phyloP scores from a whole-genome alignment of 2,113 vertebrate species.

The Rafetus swinhoei region DNA sequence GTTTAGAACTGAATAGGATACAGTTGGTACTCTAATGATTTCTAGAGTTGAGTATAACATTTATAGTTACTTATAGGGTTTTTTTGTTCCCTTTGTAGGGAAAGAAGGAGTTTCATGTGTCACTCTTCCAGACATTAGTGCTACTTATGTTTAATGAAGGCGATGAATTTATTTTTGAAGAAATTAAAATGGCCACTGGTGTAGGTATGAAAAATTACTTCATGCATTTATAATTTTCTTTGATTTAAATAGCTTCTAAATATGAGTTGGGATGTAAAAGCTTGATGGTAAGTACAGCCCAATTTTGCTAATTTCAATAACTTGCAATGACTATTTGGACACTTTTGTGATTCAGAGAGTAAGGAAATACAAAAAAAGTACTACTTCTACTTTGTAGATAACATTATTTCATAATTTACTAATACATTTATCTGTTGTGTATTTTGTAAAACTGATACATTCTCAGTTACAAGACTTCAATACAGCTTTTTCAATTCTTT shows the following conservation, averaged over 20 bases:
- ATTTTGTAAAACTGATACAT: background rate
- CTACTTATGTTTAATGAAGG: constrained; percentile 88
- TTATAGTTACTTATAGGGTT: background rate
- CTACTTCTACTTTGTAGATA: background rate
- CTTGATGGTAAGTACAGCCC: background rate
- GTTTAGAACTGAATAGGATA: background rate
- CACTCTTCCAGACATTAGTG: constrained; percentile 85
- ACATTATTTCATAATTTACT: background rate
- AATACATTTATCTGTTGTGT: background rate
- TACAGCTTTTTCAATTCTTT: background rate
- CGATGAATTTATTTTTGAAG: constrained; percentile 84
- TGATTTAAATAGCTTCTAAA: accelerated
- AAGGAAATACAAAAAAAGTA: background rate
- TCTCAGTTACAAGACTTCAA: background rate
- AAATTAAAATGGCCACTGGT: constrained; percentile 83
- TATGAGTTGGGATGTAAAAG: background rate
- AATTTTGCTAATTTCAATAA: background rate
- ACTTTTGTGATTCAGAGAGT: background rate
- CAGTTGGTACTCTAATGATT: background rate
- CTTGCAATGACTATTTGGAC: background rate
- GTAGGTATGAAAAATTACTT: constrained; percentile 76
- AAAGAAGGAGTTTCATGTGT: constrained; percentile 87
- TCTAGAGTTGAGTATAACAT: background rate
- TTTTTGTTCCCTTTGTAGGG: constrained; percentile 71
- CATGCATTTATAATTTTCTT: background rate